Percentiles rank a stretch among this genome's conserved stretches.
These are phyloP conservation scores for Ctenicera cuprea DNA, from an alignment of 2,888 invertebrate genomes.

Conservation along the genomic window DNA sequence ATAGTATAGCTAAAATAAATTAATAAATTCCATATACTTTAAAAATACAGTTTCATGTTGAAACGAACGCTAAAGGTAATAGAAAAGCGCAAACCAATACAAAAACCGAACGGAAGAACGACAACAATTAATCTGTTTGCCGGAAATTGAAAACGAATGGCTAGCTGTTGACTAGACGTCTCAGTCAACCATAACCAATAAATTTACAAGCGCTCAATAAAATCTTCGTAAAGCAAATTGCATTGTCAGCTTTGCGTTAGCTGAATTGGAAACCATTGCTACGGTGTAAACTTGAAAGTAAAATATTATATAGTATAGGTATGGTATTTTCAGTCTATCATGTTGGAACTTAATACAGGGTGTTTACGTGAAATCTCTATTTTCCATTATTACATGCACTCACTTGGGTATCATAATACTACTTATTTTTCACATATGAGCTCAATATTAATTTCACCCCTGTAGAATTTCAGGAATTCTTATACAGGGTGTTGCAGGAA, in stretches of 20 bases:
- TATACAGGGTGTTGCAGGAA: no score
- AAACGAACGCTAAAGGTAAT: constrained; percentile 16
- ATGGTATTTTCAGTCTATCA: neutral
- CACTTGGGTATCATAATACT: no score
- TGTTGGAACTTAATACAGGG: no score
- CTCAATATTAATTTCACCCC: no score
- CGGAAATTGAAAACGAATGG: constrained; percentile 70
- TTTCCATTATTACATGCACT: no score
- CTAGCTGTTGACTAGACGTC: constrained; percentile 64
- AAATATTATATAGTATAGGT: neutral
- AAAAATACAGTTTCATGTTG: neutral
- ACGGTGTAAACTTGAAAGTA: neutral
- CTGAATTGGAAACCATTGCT: neutral
- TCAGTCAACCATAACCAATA: constrained; percentile 64
- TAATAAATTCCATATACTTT: no score
- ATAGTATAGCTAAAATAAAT: no score
- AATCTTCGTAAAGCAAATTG: constrained; percentile 53
- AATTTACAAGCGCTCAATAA: constrained; percentile 62
- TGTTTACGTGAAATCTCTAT: no score
- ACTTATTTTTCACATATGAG: no score
- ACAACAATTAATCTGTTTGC: constrained; percentile 67
- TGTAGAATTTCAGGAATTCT: no score
- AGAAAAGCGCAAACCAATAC: constrained; percentile 55
- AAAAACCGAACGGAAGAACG: constrained; percentile 67
- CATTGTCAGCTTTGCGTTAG: constrained; percentile 20